Evolutionary conservation across 2,797 vertebrate species (phyloP).

Genomic region (Melanotaenia parkinsoni): DNA sequence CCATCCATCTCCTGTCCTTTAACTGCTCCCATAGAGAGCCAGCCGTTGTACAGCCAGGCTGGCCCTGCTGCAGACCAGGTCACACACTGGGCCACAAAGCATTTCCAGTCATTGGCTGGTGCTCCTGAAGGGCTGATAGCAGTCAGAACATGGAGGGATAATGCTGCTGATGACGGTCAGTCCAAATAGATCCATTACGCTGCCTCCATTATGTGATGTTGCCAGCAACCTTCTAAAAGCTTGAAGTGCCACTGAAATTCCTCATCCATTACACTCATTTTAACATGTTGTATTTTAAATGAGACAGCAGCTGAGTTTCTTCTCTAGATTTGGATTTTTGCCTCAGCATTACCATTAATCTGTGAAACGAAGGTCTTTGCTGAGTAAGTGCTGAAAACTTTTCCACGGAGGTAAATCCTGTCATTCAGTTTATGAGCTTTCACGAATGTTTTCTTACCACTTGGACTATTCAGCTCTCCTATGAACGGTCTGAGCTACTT

Average conservation of each 20-base stretch:
- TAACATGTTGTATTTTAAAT: background rate
- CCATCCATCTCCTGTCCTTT: conserved; percentile 32
- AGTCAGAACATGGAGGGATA: conserved; percentile 43
- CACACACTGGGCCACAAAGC: conserved; percentile 41
- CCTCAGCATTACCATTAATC: too few relatives aligned
- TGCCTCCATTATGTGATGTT: conserved; percentile 33
- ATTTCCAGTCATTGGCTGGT: conserved; percentile 48
- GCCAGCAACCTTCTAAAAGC: conserved; percentile 15
- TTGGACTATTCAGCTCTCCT: too few relatives aligned
- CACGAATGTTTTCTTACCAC: too few relatives aligned
- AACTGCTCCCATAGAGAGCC: conserved; percentile 41
- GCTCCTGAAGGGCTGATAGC: conserved; percentile 35
- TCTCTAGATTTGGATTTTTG: background rate
- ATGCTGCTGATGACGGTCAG: conserved; percentile 47
- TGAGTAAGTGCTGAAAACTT: too few relatives aligned
- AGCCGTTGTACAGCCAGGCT: background rate
- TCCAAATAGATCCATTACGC: conserved; percentile 55
- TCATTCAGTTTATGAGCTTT: too few relatives aligned
- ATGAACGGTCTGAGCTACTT: background rate
- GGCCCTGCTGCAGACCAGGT: conserved; percentile 5
- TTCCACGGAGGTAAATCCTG: too few relatives aligned
- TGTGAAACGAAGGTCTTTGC: too few relatives aligned
- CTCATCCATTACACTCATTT: conserved; percentile 17
- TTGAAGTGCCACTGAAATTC: background rate
- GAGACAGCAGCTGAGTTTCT: background rate